Evolutionary conservation across 92 coral and sea anemone genomes (phyloP), one percentile per base, ranked within the genome.

Genomic region (Galaxea fascicularis): DNA sequence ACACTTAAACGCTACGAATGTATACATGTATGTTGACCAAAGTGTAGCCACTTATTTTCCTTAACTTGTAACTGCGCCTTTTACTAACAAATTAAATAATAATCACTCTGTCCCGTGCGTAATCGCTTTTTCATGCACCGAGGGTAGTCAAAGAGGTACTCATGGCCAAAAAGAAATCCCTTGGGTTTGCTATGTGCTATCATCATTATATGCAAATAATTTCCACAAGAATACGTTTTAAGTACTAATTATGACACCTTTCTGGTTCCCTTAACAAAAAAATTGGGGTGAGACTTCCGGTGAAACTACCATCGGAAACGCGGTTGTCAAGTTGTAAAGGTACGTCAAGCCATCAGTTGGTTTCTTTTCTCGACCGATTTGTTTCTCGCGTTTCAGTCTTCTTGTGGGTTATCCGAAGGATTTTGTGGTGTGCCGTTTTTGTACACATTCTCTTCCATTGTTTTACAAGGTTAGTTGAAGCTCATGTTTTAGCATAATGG

Each of bases 1-100:
- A 26, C 11, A 27, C 69, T 64, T 64, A 22, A 21, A 20, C 27
- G 31, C 20, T 52, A 52, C 20, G 58, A 52, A 18, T 63, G 69
- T 64, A 64, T 64, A n/a, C n/a, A n/a, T n/a, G n/a, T n/a, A 64
- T 64, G 69, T 64, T 64, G 69, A 25, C 69, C 69, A 64, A 64
- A 64, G 69, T 64, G 29, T 64, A 64, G 12, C 29, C 69, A 25
- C 29, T 64, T 22, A 27, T 64, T 26, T 64, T 64, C 69, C 31
- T 22, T 64, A 64, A 64, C 69, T 22, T 64, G 69, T 64, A 24
- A 64, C 16, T 64, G 69, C 69, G 31, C 69, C 69, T 64, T 64
- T 25, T 9, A 64, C 22, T 64, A 25, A 26, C 69, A 64, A 22
- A 27, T 7, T 64, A 64, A 64, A 64, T 63, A 64, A 64, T 64